These are phyloP conservation scores for Lasioglossum figueresi DNA, from an alignment of 2,888 invertebrate species.

Conservation along the genomic window DNA sequence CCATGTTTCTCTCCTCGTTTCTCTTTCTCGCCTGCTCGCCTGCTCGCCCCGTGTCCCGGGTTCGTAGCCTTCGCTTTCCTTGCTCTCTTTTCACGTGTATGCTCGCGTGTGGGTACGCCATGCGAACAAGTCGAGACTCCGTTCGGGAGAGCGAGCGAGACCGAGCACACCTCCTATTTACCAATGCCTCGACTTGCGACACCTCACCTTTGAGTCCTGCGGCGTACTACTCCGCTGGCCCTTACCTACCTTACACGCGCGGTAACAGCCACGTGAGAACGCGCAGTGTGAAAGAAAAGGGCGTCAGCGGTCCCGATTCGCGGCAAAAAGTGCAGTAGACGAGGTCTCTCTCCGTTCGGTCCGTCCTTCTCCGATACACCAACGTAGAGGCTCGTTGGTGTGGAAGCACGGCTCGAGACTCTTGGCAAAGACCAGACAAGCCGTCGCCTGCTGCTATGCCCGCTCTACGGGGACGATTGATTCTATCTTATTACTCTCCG, in stretches of 20 bases:
- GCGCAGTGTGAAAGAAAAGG: constrained; percentile 40
- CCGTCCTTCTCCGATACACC: constrained; percentile 22
- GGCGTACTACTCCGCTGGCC: constrained; percentile 27
- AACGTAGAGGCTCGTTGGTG: neutral
- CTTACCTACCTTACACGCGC: constrained; percentile 56
- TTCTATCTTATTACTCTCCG: constrained; percentile 49
- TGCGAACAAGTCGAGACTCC: constrained; percentile 13
- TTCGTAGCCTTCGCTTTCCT: constrained; percentile 64
- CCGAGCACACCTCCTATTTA: constrained; percentile 57
- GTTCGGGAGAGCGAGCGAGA: constrained; percentile 48
- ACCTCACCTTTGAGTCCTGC: constrained; percentile 51
- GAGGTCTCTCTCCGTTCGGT: neutral
- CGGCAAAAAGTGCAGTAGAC: constrained; percentile 47
- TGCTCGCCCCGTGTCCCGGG: constrained; percentile 28
- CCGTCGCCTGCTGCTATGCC: constrained; percentile 52
- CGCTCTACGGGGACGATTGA: constrained; percentile 43
- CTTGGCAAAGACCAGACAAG: constrained; percentile 53
- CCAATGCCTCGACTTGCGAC: constrained; percentile 52
- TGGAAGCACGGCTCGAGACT: constrained; percentile 34
- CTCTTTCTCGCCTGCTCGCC: constrained; percentile 21
- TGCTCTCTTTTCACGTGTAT: constrained; percentile 56
- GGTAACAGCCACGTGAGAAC: constrained; percentile 40
- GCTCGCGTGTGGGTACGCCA: constrained; percentile 22
- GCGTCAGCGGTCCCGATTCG: constrained; percentile 33
- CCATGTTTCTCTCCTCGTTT: constrained; percentile 54